Evolutionary conservation across 2,797 vertebrate species (phyloP), one percentile per base, ranked within the genome.

Genomic region (Bucorvus abyssinicus): DNA sequence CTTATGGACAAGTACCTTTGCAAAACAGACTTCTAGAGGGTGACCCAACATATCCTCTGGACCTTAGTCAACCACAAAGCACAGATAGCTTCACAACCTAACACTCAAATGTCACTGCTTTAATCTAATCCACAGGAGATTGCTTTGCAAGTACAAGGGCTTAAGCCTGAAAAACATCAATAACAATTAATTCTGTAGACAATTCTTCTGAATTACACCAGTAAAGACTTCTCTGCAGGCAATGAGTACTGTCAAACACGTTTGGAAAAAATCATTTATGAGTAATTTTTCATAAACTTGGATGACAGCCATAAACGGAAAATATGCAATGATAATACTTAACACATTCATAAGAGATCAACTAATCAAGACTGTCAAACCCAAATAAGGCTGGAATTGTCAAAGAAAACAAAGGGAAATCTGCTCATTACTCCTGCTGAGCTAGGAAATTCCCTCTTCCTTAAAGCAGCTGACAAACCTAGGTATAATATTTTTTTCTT

Each of bases 41-140:
- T 84, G 71, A 85, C 73, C 93, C 94, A 73, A 82, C 81, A 95
- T 89, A 77, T 87, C 87, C 64, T 67, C 67, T 50, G 75, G 78
- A 79, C 74, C 40, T 61, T 17, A 84, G 80, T 79, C 77, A 84
- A 87, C 71, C 80, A 71, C 71, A 83, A 85, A 87, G 29, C 30
- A 84, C 45, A 93, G 63, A 78, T 42, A 53, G 42, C 64, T 71
- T 92, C 59, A 11, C 63, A 53, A 83, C 69, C 77, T 60, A 59
- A 70, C 36, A 75, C 52, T 27, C 89, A 57, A 78, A 76, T 30
- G 44, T 34, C 81, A 78, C 80, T 84, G 56, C 71, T 93, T 42
- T 94, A 59, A 81, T 56, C 91, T 82, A 32, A 45, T 61, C 52
- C 70, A 73, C 2, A 69, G n/a, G 40, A 91, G 45, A 56, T 7